Evolutionary conservation across 2,888 invertebrate genomes (phyloP).

Genomic region (Limnephilus auricula): DNA sequence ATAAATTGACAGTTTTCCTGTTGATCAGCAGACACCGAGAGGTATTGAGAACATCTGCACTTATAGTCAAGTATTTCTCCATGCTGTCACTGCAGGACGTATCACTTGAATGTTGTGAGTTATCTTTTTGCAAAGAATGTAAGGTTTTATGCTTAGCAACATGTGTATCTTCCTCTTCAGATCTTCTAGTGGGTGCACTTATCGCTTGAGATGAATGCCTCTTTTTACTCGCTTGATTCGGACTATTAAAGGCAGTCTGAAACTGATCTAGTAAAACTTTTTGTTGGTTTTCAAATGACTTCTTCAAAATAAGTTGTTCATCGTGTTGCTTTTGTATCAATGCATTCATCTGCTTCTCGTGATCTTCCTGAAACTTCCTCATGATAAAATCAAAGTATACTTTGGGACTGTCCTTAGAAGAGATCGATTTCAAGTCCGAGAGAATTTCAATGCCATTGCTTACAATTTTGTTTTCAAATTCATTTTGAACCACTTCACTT

Average conservation of each 20-base stretch:
- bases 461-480: constrained; percentile 60
- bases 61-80: constrained; percentile 63
- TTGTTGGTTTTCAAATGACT: constrained; percentile 83
- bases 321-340: constrained; percentile 81
- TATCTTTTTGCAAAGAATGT: constrained; percentile 14
- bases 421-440: constrained; percentile 25
- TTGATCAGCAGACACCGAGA: constrained; percentile 59
- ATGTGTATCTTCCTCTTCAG: constrained; percentile 8
- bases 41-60: constrained; percentile 60
- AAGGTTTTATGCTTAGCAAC: constrained; percentile 26
- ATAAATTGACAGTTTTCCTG: constrained; percentile 59
- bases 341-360: constrained; percentile 80
- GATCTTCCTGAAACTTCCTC: constrained; percentile 78
- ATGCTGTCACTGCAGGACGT: constrained; percentile 49
- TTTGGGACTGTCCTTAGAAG: constrained; percentile 66
- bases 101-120: constrained; percentile 6
- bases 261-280: constrained; percentile 76
- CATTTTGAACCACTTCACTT: constrained; percentile 59
- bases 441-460: constrained; percentile 50
- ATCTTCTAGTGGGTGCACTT: background rate
- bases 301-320: constrained; percentile 81
- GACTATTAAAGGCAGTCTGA: constrained; percentile 68
- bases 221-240: constrained; percentile 26
- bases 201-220: constrained; percentile 5
- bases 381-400: constrained; percentile 61